A percentile compares a stretch with the other conserved stretches of the same genome.
These are phyloP conservation scores for Mustela nigripes DNA, from an alignment of 2,113 vertebrate genomes.

Conservation along the genomic window DNA sequence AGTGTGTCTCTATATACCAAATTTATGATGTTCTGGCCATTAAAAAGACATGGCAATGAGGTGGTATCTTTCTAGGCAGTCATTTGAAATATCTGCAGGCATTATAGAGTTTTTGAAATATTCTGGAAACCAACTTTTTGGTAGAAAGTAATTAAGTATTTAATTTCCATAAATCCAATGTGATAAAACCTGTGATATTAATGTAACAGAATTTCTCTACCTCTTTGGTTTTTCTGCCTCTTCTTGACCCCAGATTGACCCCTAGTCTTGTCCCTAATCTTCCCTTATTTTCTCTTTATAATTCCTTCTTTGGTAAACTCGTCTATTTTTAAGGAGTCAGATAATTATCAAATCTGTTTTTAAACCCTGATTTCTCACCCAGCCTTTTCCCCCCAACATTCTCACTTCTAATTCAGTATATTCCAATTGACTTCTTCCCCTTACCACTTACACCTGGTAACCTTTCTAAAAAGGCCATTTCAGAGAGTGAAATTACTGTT, in stretches of 20 bases:
- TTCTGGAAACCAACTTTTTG: background rate
- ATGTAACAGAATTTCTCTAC: background rate
- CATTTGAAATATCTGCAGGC: background rate
- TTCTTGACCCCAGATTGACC: background rate
- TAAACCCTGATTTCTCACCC: background rate
- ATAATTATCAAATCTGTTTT: constrained; percentile 41
- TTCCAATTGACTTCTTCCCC: background rate
- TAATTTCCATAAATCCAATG: background rate
- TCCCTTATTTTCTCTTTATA: background rate
- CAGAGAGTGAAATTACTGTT: background rate
- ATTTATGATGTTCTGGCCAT: background rate
- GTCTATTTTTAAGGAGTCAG: background rate
- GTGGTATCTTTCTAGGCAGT: background rate
- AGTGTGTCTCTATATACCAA: background rate
- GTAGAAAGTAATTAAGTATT: constrained; percentile 7
- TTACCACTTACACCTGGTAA: background rate
- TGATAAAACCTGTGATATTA: background rate
- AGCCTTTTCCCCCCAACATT: background rate
- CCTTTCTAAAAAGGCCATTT: background rate
- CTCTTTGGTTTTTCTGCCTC: background rate
- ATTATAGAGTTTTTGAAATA: background rate
- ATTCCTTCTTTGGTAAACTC: constrained; percentile 2
- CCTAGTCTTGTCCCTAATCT: background rate
- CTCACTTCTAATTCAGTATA: constrained; percentile 18
- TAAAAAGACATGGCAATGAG: background rate